phyloP scores from a whole-genome alignment of 2,888 invertebrate genomes.

The Exocentrus adspersus region DNA sequence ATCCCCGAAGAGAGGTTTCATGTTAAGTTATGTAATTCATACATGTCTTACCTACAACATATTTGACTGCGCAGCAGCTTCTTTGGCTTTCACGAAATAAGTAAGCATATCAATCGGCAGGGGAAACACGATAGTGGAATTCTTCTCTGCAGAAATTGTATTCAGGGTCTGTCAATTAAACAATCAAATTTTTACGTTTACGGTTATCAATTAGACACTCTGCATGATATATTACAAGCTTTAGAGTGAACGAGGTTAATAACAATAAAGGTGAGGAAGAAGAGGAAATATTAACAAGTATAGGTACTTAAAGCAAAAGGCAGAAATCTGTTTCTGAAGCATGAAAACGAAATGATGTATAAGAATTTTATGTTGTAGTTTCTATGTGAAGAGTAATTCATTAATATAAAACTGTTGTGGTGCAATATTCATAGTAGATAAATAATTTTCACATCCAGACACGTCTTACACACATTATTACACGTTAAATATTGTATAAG shows the following conservation, averaged over 20 bases:
- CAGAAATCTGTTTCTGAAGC: slow-evolving; percentile 4
- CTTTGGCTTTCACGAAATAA: slow-evolving; percentile 76
- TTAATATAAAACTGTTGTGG: not conserved
- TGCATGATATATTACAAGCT: slow-evolving; percentile 17
- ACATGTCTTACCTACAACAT: slow-evolving; percentile 15
- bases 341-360: too few relatives aligned
- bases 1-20: slow-evolving; percentile 10
- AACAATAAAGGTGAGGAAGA: slow-evolving; percentile 22
- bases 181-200: slow-evolving; percentile 22
- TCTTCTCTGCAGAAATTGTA: slow-evolving; percentile 97
- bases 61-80: slow-evolving; percentile 43
- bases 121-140: slow-evolving; percentile 97
- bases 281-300: slow-evolving; percentile 9
- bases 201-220: slow-evolving; percentile 20
- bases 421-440: not conserved
- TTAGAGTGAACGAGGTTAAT: slow-evolving; percentile 9
- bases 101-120: slow-evolving; percentile 78
- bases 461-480: not conserved
- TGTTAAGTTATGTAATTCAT: slow-evolving; percentile 1
- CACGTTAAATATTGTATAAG: too few relatives aligned
- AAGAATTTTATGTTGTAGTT: not conserved
- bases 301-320: slow-evolving; percentile 17
- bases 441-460: not conserved
- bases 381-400: slow-evolving; percentile 14
- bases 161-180: slow-evolving; percentile 80